Percentiles rank a stretch among this genome's conserved stretches.
Conservation (phyloP, 2,888 invertebrate genomes). For the Lumbricus terrestris region DNA sequence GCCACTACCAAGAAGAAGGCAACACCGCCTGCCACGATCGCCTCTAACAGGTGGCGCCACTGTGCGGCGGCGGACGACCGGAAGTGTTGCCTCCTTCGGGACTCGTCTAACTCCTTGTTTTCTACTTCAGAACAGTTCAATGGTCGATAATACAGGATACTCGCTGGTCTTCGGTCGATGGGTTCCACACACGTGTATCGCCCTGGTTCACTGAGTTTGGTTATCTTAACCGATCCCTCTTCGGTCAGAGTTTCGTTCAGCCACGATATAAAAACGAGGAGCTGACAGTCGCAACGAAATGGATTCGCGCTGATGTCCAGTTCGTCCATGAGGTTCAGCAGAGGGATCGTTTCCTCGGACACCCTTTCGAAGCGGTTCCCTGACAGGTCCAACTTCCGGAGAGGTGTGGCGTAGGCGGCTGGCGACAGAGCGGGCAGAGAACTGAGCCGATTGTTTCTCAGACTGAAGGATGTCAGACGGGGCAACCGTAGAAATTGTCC, state of each 20-base stretch:
- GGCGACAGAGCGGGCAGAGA: constrained; percentile 29
- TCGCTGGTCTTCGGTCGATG: constrained; percentile 17
- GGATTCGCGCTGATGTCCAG: constrained; percentile 40
- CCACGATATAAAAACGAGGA: constrained; percentile 38
- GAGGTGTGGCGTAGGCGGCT: constrained; percentile 21
- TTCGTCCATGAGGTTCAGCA: constrained; percentile 36
- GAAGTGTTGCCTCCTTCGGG: not conserved
- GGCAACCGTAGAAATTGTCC: constrained; percentile 5
- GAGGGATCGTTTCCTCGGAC: constrained; percentile 28
- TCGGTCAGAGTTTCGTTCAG: constrained; percentile 38
- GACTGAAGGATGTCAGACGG: constrained; percentile 33
- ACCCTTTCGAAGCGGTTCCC: constrained; percentile 33
- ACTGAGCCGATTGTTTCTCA: constrained; percentile 33
- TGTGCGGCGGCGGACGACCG: not conserved
- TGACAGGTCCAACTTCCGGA: constrained; percentile 36
- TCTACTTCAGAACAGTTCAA: constrained; percentile 21
- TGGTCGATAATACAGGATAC: constrained; percentile 29
- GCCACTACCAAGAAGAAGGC: constrained; percentile 11
- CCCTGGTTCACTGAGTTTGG: constrained; percentile 19
- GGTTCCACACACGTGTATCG: constrained; percentile 29
- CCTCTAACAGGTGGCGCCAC: not conserved
- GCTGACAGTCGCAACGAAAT: constrained; percentile 36
- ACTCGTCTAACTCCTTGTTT: not conserved
- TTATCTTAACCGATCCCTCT: constrained; percentile 24
- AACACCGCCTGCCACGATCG: not conserved